Evolutionary conservation across 2,888 invertebrate species (phyloP).

Genomic region (Caradrina clavipalpis): DNA sequence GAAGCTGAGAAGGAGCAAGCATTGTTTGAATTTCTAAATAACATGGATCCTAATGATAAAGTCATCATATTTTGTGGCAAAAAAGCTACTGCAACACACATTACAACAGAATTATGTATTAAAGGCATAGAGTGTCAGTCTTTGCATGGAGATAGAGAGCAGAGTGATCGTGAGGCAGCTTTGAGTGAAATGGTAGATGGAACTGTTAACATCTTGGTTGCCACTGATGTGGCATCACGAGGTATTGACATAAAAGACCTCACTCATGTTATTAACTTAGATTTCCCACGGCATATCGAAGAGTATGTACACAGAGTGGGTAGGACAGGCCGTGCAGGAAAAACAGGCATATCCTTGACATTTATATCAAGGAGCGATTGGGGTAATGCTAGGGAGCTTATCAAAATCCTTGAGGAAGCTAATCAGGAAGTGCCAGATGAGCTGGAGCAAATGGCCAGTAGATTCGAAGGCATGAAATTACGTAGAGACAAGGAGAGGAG

Average conservation of each 20-base stretch:
- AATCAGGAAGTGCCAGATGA: slow-evolving; percentile 95
- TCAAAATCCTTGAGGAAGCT: slow-evolving; percentile 96
- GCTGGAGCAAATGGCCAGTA: slow-evolving; percentile 94
- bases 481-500: slow-evolving; percentile 90
- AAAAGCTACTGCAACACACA: slow-evolving; percentile 95
- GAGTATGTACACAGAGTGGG: slow-evolving; percentile 99
- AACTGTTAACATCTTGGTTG: slow-evolving; percentile 95
- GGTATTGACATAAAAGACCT: slow-evolving; percentile 98
- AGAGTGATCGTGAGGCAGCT: slow-evolving; percentile 94
- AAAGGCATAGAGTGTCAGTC: slow-evolving; percentile 93
- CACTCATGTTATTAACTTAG: slow-evolving; percentile 97
- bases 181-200: slow-evolving; percentile 96
- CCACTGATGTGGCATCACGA: slow-evolving; percentile 98
- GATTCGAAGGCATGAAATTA: slow-evolving; percentile 93
- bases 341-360: slow-evolving; percentile 95
- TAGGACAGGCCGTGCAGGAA: slow-evolving; percentile 98
- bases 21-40: slow-evolving; percentile 93
- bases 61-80: slow-evolving; percentile 97
- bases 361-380: slow-evolving; percentile 96
- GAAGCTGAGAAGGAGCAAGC: slow-evolving; percentile 93
- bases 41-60: slow-evolving; percentile 95
- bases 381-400: slow-evolving; percentile 95
- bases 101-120: slow-evolving; percentile 95
- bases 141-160: slow-evolving; percentile 97
- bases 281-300: slow-evolving; percentile 98